Conservation (phyloP, 1,140 invertebrate species). For the Lamellibrachia luymesi region DNA sequence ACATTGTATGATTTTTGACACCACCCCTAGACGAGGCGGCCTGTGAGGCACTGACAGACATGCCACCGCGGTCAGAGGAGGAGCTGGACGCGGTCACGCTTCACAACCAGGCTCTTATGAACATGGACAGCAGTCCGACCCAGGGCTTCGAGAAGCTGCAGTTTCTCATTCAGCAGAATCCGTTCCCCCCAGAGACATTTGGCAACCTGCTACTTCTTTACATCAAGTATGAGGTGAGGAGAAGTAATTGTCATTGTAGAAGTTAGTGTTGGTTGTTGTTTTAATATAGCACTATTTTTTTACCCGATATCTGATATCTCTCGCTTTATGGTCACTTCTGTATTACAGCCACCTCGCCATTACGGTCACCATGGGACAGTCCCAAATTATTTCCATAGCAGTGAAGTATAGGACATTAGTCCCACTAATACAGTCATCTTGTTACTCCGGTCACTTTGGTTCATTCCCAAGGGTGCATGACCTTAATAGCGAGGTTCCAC, state of each 20-base stretch:
- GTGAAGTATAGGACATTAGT: too few relatives aligned
- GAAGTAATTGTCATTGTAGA: not conserved
- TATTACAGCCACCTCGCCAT: too few relatives aligned
- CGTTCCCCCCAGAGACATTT: constrained; percentile 95
- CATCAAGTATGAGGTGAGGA: constrained; percentile 80
- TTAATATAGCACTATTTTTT: too few relatives aligned
- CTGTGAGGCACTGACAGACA: constrained; percentile 91
- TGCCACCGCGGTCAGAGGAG: constrained; percentile 93
- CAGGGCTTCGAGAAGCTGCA: constrained; percentile 97
- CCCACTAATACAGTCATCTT: too few relatives aligned
- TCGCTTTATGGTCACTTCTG: too few relatives aligned
- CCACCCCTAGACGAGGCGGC: constrained; percentile 60
- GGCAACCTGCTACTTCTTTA: constrained; percentile 92
- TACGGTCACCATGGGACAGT: too few relatives aligned
- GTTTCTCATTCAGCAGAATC: constrained; percentile 90
- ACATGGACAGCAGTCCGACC: constrained; percentile 84
- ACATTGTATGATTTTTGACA: not conserved
- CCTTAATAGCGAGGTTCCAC: too few relatives aligned
- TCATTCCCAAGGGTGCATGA: too few relatives aligned
- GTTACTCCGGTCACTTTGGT: too few relatives aligned
- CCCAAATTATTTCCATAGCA: too few relatives aligned
- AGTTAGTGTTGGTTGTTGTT: too few relatives aligned
- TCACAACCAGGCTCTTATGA: constrained; percentile 96
- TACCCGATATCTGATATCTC: too few relatives aligned
- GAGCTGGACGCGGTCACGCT: constrained; percentile 97